These are phyloP conservation scores for Mohoua ochrocephala DNA, from an alignment of 2,113 vertebrate genomes.

Conservation along the genomic window DNA sequence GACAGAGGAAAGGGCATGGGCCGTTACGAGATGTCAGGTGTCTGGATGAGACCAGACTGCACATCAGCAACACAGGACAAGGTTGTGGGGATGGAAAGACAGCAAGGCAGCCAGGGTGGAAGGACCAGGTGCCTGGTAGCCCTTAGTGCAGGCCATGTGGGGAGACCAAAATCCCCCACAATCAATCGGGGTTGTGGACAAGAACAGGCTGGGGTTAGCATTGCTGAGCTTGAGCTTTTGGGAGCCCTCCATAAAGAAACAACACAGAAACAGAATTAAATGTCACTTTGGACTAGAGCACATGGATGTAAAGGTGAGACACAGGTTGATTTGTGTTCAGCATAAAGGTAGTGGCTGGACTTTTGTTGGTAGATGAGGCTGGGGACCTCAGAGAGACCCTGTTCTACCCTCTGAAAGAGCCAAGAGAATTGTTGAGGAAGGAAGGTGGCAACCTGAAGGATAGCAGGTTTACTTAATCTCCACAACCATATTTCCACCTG, in stretches of 20 bases:
- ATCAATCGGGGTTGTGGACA: neutral
- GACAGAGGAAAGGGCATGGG: neutral
- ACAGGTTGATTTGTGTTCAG: neutral
- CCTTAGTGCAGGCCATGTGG: neutral
- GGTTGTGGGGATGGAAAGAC: neutral
- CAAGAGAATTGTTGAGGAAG: neutral
- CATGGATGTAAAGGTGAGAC: neutral
- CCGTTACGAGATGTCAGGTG: neutral
- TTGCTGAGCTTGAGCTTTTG: neutral
- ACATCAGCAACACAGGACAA: neutral
- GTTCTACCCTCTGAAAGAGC: neutral
- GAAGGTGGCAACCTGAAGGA: neutral
- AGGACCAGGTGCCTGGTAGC: neutral
- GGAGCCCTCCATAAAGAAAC: neutral
- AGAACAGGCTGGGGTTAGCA: neutral
- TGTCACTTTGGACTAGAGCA: neutral
- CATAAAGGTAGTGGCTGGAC: neutral
- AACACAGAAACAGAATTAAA: neutral
- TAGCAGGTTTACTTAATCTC: neutral
- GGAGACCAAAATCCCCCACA: accelerated
- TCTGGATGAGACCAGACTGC: neutral
- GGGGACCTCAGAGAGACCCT: neutral
- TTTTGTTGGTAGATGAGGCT: neutral
- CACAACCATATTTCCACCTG: neutral
- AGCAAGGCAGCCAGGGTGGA: neutral